Evolutionary conservation across 2,113 vertebrate species (phyloP), one percentile per base, ranked within the genome.

Genomic region (Otis tarda): DNA sequence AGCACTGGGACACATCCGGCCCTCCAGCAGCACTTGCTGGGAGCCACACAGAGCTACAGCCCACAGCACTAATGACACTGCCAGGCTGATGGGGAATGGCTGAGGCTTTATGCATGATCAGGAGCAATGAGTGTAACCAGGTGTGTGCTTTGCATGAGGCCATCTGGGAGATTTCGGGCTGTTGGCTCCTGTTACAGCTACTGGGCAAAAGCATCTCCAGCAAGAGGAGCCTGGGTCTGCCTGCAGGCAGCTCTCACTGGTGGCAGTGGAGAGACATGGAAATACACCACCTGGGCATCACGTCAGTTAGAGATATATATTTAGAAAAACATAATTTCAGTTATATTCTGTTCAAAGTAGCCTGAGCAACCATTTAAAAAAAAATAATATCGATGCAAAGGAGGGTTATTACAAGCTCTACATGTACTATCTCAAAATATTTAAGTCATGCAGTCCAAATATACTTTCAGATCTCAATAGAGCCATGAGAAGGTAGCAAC

Each of bases 11-110:
- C 25, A 8, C 69, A 37, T 2, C 7, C 77, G 56, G 4, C 13
- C 47, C 24, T 20, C 18, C 33, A 53, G 52, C 30, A 65, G 19
- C 28, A 3, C 64, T 18, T 27, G 2, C 45, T n/a, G 12, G 3
- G 11, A 43, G 0, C 14, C 39, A 17, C 45, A 2, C 0, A 20
- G 2, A 1, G 0, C 71, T 18, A 1, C 39, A 78, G 9, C 49
- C 30, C 45, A 8, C 3, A 0, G 2, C 39, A 37, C 16, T 33
- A 22, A 10, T 1, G 4, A 1, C 67, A 13, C 10, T 3, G 24
- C 16, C 12, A 7, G 1, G 1, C 12, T 13, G 8, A 3, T 11
- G 7, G 6, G 27, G 45, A 55, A 19, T 2, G 19, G 31, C 60
- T 70, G 50, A 52, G 61, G 7, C 33, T 74, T 65, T 27, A 9